Base-by-base conservation (phyloP, 2,113 vertebrate genomes). In the Mola mola region DNA sequence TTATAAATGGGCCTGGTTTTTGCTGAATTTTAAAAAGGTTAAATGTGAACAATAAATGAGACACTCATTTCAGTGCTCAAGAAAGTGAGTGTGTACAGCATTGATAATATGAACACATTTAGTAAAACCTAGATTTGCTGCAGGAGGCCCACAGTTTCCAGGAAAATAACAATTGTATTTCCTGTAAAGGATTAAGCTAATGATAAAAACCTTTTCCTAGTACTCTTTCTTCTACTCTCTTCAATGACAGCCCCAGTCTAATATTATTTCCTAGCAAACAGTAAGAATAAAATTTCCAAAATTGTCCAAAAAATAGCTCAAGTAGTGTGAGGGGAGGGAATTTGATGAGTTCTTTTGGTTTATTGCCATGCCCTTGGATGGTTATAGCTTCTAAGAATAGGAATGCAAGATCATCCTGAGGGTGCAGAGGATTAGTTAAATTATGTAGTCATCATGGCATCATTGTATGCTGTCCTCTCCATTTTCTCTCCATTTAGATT, bases 161-260 rank as follows among this genome's bases (percentile, higher is more conserved):
- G 24, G 66, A 64, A 77, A 41, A 40, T 8, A 17, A 21, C 7
- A 10, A 28, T 41, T 56, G 57, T 7, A 28, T 71, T 43, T 33
- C 52, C 29, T 28, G 31, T 37, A 7, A 58, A 79, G 55, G 52
- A 58, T 72, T 43, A 53, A 28, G 4, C 65, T 36, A 21, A 11
- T 49, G 10, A 41, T 25, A 22, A 77, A 80, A 71, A 17, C 63
- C 16, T 49, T 47, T 75, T 73, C 66, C 63, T n/a, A 5, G 44
- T 66, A 75, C 8, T 61, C 56, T 40, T 34, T 51, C 41, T 25
- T 28, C 13, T 47, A 15, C 22, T 20, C 40, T 40, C 25, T 72
- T 50, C 71, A 74, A 74, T 66, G 74, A 58, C 75, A 70, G 12
- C 13, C 9, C 2, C 4, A 2, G 36, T 40, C 43, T 66, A 57